These are phyloP conservation scores for Pelosia muscerda DNA, from an alignment of 2,888 invertebrate species.

Conservation along the genomic window DNA sequence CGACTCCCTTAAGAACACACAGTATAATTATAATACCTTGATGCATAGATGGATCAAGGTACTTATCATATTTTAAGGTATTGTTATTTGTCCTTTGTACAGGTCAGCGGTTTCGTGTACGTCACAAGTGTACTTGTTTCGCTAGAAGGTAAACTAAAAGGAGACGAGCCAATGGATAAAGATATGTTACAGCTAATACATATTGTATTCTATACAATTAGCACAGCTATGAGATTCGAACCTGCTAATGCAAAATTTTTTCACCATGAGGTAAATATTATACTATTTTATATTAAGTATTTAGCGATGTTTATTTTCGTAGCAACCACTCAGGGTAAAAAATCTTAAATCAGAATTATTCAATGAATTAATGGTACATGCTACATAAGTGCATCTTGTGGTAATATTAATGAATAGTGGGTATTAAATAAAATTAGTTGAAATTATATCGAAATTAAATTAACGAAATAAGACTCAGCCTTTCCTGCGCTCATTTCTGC, in stretches of 20 bases:
- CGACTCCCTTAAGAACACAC: too few species aligned
- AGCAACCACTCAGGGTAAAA: too few species aligned
- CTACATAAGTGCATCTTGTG: too few species aligned
- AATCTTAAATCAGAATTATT: too few species aligned
- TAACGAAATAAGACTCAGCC: too few species aligned
- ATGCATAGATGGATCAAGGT: not conserved
- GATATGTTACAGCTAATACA: slow-evolving; percentile 93
- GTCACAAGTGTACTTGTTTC: slow-evolving; percentile 98
- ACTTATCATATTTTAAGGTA: too few species aligned
- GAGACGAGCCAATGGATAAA: slow-evolving; percentile 72
- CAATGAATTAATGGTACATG: too few species aligned
- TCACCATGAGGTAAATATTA: slow-evolving; percentile 92
- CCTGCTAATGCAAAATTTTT: slow-evolving; percentile 99
- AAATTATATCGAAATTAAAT: too few species aligned
- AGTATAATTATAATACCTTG: not conserved
- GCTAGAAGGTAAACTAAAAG: slow-evolving; percentile 93
- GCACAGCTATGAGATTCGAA: slow-evolving; percentile 99
- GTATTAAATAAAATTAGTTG: too few species aligned
- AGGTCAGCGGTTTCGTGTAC: slow-evolving; percentile 98
- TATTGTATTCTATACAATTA: slow-evolving; percentile 97
- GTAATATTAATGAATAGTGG: too few species aligned
- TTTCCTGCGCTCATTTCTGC: too few species aligned
- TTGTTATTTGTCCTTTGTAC: slow-evolving; percentile 24
- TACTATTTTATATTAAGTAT: not conserved
- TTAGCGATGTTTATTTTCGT: too few species aligned